Evolutionary conservation across 2,113 vertebrate genomes (phyloP).

Genomic region (Podarcis raffonei): DNA sequence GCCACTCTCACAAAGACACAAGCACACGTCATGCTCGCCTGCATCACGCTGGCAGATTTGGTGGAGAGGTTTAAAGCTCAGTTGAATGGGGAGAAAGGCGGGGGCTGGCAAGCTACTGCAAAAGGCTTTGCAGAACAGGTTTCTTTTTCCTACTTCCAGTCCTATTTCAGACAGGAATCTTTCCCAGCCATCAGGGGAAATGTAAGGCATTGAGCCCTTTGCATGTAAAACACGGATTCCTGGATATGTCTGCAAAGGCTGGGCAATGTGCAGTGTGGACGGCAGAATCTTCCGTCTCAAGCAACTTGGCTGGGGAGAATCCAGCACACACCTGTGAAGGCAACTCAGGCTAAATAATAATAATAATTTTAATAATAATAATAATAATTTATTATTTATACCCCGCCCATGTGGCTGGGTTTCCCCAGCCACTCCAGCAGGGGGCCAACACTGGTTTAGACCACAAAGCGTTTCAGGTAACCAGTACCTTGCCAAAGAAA

Average conservation of each 20-base stretch:
- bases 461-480: neutral
- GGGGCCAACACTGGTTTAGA: neutral
- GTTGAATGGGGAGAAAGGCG: no score
- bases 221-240: neutral
- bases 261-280: neutral
- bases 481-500: constrained; percentile 79
- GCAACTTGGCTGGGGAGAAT: neutral
- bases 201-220: neutral
- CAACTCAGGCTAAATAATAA: neutral
- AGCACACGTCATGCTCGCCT: no score
- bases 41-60: no score
- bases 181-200: neutral
- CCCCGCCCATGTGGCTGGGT: no score
- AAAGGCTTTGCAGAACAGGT: no score
- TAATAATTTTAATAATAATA: no score
- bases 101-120: no score
- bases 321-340: neutral
- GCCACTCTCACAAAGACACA: no score
- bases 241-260: no score
- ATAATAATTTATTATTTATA: no score
- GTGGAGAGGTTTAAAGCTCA: no score
- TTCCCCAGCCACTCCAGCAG: no score
- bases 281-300: neutral
- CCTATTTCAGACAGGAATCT: neutral
- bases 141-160: neutral